phyloP scores from a whole-genome alignment of 2,888 invertebrate genomes.

The Lasioglossum pauxillum region DNA sequence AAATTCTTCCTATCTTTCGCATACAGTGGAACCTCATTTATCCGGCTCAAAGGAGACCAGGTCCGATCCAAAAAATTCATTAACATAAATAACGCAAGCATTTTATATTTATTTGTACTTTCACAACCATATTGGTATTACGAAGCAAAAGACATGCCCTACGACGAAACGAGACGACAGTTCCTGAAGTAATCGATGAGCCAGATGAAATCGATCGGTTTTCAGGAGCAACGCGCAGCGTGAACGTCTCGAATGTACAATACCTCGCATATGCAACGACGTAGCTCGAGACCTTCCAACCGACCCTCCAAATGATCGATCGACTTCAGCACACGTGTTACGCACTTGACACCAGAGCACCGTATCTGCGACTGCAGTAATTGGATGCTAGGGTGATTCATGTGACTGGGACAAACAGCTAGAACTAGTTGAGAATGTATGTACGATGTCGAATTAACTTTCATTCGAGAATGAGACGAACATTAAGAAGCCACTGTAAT shows the following conservation, averaged over 20 bases:
- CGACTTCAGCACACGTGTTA: conserved; percentile 19
- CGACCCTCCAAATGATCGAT: conserved; percentile 1
- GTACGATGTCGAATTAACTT: background rate
- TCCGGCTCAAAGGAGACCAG: too few species aligned
- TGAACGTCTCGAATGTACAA: background rate
- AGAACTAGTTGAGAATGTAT: background rate
- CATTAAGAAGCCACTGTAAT: background rate
- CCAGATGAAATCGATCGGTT: background rate
- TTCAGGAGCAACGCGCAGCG: background rate
- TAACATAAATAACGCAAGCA: too few species aligned
- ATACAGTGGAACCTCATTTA: too few species aligned
- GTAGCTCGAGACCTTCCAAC: background rate
- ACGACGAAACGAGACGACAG: too few species aligned
- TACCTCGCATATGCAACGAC: too few species aligned
- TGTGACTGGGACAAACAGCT: background rate
- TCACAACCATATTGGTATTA: too few species aligned
- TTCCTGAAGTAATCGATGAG: background rate
- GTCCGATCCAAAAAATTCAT: too few species aligned
- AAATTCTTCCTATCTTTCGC: too few species aligned
- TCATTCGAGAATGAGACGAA: background rate
- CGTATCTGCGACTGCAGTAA: conserved; percentile 22
- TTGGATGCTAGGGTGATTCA: conserved; percentile 34
- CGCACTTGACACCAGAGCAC: conserved; percentile 15
- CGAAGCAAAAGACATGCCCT: too few species aligned
- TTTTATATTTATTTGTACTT: too few species aligned